Conservation (phyloP, 2,113 vertebrate species). For the Poicephalus meyeri region DNA sequence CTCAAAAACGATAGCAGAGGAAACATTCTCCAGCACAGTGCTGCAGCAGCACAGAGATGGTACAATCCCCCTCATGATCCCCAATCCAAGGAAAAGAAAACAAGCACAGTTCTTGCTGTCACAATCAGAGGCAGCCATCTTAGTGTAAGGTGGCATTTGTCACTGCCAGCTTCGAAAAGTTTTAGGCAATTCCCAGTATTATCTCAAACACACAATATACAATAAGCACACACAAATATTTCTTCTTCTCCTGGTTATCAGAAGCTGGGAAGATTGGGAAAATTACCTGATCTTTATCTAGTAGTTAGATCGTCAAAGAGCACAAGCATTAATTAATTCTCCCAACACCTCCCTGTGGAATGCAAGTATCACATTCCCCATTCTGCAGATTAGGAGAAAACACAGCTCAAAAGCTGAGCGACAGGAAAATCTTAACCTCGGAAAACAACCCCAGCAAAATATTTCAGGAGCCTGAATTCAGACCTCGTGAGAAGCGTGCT, state of each 20-base stretch:
- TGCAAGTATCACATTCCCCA: neutral
- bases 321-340: constrained; percentile 11
- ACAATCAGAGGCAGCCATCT: constrained; percentile 8
- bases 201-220: neutral
- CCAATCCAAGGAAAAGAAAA: neutral
- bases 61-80: fast-evolving
- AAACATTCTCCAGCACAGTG: neutral
- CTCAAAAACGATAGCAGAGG: fast-evolving
- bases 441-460: neutral
- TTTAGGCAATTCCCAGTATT: neutral
- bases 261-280: neutral
- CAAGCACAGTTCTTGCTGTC: neutral
- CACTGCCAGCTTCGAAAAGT: neutral
- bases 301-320: neutral
- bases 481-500: neutral
- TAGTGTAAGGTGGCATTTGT: neutral
- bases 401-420: neutral
- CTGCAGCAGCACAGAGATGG: neutral
- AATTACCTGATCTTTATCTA: neutral
- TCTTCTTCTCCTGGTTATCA: neutral
- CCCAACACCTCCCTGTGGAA: neutral
- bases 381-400: neutral
- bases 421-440: neutral
- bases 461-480: neutral
- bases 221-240: neutral